Percentiles rank a stretch among this genome's conserved stretches.
Conservation (phyloP, 2,113 vertebrate genomes). For the Catharus bicknelli region DNA sequence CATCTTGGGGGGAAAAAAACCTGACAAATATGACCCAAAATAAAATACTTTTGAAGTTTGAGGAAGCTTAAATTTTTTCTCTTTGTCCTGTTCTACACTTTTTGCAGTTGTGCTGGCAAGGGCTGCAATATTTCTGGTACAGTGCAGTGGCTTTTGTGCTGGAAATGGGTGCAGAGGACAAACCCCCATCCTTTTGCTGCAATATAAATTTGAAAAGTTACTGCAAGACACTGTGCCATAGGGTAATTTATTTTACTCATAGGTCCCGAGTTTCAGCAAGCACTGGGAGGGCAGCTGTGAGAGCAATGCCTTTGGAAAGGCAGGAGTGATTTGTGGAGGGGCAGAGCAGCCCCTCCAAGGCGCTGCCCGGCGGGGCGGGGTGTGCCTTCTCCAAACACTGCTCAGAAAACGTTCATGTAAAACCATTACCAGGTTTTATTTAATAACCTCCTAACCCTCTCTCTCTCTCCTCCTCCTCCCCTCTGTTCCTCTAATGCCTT, state of each 20-base stretch:
- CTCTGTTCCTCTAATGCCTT: constrained; percentile 73
- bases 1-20: background rate
- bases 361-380: constrained; percentile 11
- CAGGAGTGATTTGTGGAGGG: background rate
- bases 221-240: rapidly evolving
- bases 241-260: background rate
- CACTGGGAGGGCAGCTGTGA: background rate
- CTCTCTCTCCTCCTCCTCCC: constrained; percentile 68
- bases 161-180: background rate
- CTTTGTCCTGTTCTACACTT: background rate
- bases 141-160: background rate
- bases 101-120: background rate
- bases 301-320: background rate
- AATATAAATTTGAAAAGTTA: background rate
- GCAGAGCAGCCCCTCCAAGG: background rate
- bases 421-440: constrained; percentile 65
- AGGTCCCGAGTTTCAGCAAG: background rate
- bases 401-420: constrained; percentile 48
- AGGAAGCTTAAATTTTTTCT: background rate
- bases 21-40: background rate
- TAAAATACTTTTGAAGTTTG: background rate
- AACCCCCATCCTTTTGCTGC: background rate
- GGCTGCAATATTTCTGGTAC: background rate
- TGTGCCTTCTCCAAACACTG: constrained; percentile 34
- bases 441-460: constrained; percentile 67